Evolutionary conservation across 2,113 vertebrate species (phyloP), one percentile per base, ranked within the genome.

Genomic region (Perca fluviatilis): DNA sequence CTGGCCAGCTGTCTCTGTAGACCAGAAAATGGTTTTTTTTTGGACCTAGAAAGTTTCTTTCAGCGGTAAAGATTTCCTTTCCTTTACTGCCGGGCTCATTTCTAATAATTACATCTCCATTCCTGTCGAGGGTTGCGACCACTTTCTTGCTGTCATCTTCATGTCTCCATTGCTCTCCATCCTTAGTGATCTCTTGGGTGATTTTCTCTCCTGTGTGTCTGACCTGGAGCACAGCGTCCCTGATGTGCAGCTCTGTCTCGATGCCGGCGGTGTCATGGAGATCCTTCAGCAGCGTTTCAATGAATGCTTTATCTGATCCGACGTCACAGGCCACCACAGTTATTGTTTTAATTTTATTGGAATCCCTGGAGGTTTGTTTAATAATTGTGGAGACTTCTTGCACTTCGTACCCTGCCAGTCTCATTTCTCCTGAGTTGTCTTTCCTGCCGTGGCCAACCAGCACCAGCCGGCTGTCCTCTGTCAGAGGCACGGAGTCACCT

Each of bases 401-500:
- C 0, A 80, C 73, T 3, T 1, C 19, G 71, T 64, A 65, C 13
- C 81, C 86, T 0, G 56, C 40, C 25, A 92, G n/a, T 49, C 23
- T 86, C 70, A 53, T 85, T 54, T 85, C 60, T 71, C 77, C n/a
- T 23, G 68, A 73, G 1, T 1, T n/a, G 23, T 74, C 63, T 76
- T 1, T 76, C 11, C 1, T 0, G 2, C 1, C 89, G 4, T 90
- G 85, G 12, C 87, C 89, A 1, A 90, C 88, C 30, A 92, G 85
- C 49, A 82, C 78, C 72, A 92, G 88, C 30, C 86, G 47, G 80
- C 90, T 92, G 47, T 80, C 65, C 58, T 72, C 74, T 50, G 90
- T 72, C 65, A 92, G 85, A 5, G 85, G 53, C 12, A 18, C n/a
- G 1, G 61, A 13, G 6, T 58, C 62, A 6, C 91, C 91, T 0